A percentile compares a stretch with the other conserved stretches of the same genome.
phyloP scores from a whole-genome alignment of 2,888 invertebrate species.

The Pristionchus japonicus region DNA sequence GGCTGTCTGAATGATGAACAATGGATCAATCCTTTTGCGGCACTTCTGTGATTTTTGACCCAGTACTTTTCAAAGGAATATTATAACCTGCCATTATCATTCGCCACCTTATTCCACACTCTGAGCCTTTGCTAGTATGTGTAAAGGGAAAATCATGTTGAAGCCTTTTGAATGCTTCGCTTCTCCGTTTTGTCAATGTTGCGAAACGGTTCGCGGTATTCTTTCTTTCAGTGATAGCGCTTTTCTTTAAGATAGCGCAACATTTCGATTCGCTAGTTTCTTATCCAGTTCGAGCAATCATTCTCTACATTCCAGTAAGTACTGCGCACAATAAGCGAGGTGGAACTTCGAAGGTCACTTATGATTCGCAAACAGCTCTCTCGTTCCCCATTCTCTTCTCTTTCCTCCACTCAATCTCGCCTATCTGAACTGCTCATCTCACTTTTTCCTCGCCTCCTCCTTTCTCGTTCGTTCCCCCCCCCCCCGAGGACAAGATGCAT shows the following conservation, averaged over 20 bases:
- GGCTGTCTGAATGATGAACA: background rate
- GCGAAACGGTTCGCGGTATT: background rate
- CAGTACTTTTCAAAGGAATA: no score
- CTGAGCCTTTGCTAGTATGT: no score
- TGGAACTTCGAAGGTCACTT: conserved; percentile 14
- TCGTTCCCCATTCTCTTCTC: background rate
- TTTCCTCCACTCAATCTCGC: conserved; percentile 6
- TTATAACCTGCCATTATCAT: no score
- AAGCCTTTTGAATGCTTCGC: no score
- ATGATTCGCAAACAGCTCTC: conserved; percentile 18
- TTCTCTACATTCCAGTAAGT: background rate
- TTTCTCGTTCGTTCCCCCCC: background rate
- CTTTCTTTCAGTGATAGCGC: background rate
- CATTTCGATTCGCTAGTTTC: background rate
- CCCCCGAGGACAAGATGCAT: background rate
- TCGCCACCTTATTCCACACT: no score
- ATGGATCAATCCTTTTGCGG: background rate
- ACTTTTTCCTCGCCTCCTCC: background rate
- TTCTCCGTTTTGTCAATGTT: no score
- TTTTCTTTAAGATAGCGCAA: background rate
- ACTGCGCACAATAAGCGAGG: background rate
- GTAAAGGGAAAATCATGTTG: no score
- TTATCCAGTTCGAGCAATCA: background rate
- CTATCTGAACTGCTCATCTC: conserved; percentile 32
- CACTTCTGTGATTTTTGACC: no score